A percentile compares a stretch with the other conserved stretches of the same genome.
Conservation (phyloP, 1,140 invertebrate genomes). For the Drosophila repletoides region DNA sequence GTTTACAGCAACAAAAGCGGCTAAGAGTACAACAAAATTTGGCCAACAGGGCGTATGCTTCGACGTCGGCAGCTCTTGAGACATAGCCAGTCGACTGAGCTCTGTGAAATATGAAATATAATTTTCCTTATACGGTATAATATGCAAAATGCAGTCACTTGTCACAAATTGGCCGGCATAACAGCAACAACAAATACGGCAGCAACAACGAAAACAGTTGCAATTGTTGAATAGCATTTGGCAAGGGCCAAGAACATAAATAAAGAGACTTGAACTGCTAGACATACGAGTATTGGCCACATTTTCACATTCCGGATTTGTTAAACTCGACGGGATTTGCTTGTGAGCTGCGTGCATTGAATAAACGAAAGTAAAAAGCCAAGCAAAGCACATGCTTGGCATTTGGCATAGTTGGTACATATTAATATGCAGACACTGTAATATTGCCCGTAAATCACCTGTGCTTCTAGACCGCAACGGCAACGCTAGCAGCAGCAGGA, state of each 20-base stretch:
- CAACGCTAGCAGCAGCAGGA: conserved; percentile 11
- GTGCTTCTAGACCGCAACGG: conserved; percentile 33
- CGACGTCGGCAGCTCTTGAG: conserved; percentile 48
- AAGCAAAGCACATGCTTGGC: not conserved
- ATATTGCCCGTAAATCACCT: conserved; percentile 65
- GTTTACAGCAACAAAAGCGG: conserved; percentile 15
- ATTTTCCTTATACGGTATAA: conserved; percentile 59
- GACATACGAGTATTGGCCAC: conserved; percentile 26
- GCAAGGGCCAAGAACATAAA: conserved; percentile 7
- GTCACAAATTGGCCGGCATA: conserved; percentile 68
- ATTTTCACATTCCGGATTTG: conserved; percentile 37
- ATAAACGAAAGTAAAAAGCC: conserved; percentile 27
- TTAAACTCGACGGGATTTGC: conserved; percentile 21
- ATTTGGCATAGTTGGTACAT: conserved; percentile 28
- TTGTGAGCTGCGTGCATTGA: conserved; percentile 31
- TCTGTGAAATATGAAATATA: conserved; percentile 58
- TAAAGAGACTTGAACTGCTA: conserved; percentile 12
- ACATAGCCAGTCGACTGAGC: conserved; percentile 53
- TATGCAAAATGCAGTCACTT: conserved; percentile 64
- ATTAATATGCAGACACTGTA: conserved; percentile 74
- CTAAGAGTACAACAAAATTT: not conserved
- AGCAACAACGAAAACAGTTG: conserved; percentile 21
- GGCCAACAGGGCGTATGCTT: conserved; percentile 38
- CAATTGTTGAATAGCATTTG: conserved; percentile 39
- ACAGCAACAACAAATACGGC: conserved; percentile 15